Evolutionary conservation across 2,888 invertebrate species (phyloP).

Genomic region (Atrina japonica): DNA sequence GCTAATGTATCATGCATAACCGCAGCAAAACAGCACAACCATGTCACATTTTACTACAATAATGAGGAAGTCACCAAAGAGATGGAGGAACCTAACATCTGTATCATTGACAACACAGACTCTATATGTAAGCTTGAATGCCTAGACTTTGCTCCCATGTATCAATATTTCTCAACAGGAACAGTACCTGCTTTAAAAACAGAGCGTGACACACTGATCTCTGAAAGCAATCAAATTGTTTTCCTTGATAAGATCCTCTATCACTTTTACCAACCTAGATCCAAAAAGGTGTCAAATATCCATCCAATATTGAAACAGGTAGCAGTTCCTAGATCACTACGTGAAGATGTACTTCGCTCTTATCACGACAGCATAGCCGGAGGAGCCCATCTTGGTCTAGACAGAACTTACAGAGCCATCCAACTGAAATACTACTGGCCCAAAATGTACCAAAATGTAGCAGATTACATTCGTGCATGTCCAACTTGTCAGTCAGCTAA

Average conservation of each 20-base stretch:
- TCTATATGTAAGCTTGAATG: not conserved
- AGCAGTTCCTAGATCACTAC: conserved; percentile 16
- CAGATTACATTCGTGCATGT: conserved; percentile 24
- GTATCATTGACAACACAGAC: not conserved
- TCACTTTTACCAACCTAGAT: conserved; percentile 27
- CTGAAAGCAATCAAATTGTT: no score
- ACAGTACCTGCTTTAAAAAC: conserved; percentile 1
- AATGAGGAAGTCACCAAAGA: not conserved
- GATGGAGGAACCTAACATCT: no score
- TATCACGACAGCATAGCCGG: conserved; percentile 42
- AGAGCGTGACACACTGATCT: not conserved
- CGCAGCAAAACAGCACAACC: not conserved
- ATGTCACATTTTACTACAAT: not conserved
- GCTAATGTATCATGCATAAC: not conserved
- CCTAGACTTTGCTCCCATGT: conserved; percentile 21
- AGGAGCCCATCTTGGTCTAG: conserved; percentile 28
- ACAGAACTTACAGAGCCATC: conserved; percentile 19
- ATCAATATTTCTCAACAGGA: conserved; percentile 5
- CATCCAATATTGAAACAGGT: conserved; percentile 31
- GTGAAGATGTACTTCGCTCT: conserved; percentile 30
- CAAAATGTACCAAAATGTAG: conserved; percentile 20
- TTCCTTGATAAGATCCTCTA: conserved; percentile 17
- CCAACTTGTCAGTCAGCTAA: conserved; percentile 13
- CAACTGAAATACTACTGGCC: conserved; percentile 28
- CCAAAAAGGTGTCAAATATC: conserved; percentile 26